These are phyloP conservation scores for Nymphalis urticae DNA, from an alignment of 2,888 invertebrate genomes.

Conservation along the genomic window DNA sequence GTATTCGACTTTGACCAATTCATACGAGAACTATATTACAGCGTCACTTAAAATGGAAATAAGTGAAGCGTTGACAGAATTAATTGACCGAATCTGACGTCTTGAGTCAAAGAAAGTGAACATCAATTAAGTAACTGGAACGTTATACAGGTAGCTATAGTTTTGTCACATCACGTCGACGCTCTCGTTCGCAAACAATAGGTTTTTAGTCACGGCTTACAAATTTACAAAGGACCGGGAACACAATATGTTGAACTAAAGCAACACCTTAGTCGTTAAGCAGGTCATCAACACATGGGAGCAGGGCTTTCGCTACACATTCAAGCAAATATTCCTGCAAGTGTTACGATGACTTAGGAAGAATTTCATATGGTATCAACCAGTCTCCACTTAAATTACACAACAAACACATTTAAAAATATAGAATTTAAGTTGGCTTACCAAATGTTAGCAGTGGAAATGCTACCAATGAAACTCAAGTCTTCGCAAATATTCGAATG, in stretches of 20 bases:
- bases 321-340: slow-evolving; percentile 3
- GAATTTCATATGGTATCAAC: background rate
- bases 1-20: too few species aligned
- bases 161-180: slow-evolving; percentile 37
- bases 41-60: background rate
- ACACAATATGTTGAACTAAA: slow-evolving; percentile 43
- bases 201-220: slow-evolving; percentile 51
- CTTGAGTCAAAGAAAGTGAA: slow-evolving; percentile 14
- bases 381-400: too few species aligned
- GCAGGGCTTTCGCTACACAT: slow-evolving; percentile 13
- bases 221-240: slow-evolving; percentile 44
- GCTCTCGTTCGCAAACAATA: slow-evolving; percentile 44
- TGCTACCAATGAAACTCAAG: too few species aligned
- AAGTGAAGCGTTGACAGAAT: background rate
- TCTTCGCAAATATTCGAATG: too few species aligned
- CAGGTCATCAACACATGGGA: slow-evolving; percentile 26
- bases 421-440: too few species aligned
- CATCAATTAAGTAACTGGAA: slow-evolving; percentile 23
- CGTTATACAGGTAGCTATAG: slow-evolving; percentile 32
- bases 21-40: background rate
- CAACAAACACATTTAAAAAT: too few species aligned
- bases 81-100: slow-evolving; percentile 1
- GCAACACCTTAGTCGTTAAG: slow-evolving; percentile 35
- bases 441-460: too few species aligned
- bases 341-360: background rate